Conservation (phyloP, 2,888 invertebrate species). For the Saturnia pavonia region DNA sequence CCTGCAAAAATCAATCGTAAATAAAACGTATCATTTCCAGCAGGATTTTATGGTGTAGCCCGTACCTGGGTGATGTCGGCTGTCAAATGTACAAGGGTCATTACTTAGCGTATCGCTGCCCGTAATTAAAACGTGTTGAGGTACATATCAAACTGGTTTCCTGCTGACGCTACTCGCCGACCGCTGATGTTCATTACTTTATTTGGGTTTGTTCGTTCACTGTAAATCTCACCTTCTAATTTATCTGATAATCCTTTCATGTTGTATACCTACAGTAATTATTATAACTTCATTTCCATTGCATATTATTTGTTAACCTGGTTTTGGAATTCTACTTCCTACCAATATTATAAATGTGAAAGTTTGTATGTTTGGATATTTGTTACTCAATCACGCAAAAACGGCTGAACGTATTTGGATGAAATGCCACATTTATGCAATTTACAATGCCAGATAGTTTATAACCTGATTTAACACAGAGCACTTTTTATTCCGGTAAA, state of each 20-base stretch:
- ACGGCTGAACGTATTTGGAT: too few species aligned
- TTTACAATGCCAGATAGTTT: too few species aligned
- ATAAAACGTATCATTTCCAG: background rate
- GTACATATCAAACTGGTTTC: conserved; percentile 40
- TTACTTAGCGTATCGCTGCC: conserved; percentile 73
- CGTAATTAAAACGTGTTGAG: conserved; percentile 69
- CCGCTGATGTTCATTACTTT: conserved; percentile 10
- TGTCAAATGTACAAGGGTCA: conserved; percentile 80
- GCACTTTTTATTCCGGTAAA: too few species aligned
- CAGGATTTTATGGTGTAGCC: conserved; percentile 19
- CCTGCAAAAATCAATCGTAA: background rate
- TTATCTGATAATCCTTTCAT: background rate
- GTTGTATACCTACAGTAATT: background rate
- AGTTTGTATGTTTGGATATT: too few species aligned
- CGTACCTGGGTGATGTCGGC: conserved; percentile 66
- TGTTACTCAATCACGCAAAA: too few species aligned
- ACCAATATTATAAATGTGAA: too few species aligned
- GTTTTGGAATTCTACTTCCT: too few species aligned
- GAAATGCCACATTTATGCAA: too few species aligned
- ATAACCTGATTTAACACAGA: too few species aligned
- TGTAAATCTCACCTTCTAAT: background rate
- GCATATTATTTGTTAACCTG: background rate
- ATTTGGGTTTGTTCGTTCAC: background rate
- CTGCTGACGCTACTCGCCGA: conserved; percentile 31
- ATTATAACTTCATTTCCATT: background rate